phyloP scores from a whole-genome alignment of 1,140 invertebrate species.

The Hermetia illucens region DNA sequence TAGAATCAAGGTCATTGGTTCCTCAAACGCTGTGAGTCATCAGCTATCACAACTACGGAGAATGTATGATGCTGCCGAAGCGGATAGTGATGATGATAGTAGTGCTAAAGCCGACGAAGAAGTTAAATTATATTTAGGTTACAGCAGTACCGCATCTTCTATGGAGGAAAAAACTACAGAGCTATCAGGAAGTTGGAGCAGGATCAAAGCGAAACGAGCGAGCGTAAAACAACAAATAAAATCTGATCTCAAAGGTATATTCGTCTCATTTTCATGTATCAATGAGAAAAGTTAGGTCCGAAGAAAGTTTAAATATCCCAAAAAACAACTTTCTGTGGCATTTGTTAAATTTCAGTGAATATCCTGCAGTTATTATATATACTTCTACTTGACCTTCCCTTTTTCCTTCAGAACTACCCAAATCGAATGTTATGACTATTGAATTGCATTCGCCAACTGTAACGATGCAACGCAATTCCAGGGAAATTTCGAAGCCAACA shows the following conservation, averaged over 20 bases:
- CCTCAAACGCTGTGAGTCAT: constrained; percentile 21
- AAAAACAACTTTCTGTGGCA: no score
- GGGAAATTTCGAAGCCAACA: not conserved
- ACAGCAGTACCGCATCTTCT: no score
- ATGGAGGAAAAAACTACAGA: constrained; percentile 11
- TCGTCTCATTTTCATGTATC: no score
- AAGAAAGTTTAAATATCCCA: no score
- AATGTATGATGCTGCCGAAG: constrained; percentile 18
- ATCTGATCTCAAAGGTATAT: not conserved
- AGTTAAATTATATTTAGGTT: constrained; percentile 25
- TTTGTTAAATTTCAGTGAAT: no score
- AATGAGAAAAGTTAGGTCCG: no score
- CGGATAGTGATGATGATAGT: constrained; percentile 6
- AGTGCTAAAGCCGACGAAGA: constrained; percentile 27
- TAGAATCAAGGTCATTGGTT: constrained; percentile 19
- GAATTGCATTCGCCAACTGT: constrained; percentile 24
- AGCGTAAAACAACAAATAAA: not conserved
- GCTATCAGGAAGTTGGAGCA: constrained; percentile 25
- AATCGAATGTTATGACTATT: constrained; percentile 28
- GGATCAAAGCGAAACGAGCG: constrained; percentile 26
- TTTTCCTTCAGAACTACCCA: constrained; percentile 17
- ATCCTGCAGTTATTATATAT: no score
- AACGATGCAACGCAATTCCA: not conserved
- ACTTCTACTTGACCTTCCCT: not conserved
- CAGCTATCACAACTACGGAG: constrained; percentile 21